Percentiles rank a stretch among this genome's conserved stretches.
These are phyloP conservation scores for Felis catus DNA, from an alignment of 2,113 vertebrate species.

Conservation along the genomic window DNA sequence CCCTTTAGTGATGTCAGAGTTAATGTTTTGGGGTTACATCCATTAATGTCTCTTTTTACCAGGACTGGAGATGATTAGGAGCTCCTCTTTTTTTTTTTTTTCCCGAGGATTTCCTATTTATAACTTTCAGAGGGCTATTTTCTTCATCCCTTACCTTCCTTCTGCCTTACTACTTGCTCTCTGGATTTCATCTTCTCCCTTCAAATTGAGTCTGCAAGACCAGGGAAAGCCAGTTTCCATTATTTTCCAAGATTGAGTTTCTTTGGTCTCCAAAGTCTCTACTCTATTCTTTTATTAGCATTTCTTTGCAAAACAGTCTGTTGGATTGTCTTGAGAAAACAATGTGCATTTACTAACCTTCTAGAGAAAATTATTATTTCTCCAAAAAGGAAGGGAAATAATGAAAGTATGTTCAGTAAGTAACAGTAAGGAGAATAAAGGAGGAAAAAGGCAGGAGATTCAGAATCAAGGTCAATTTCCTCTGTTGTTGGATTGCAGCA, in stretches of 20 bases:
- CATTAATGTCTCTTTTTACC: background rate
- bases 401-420: conserved; percentile 67
- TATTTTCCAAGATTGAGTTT: conserved; percentile 61
- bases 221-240: conserved; percentile 41
- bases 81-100: background rate
- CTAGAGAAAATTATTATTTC: conserved; percentile 68
- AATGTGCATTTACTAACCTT: conserved; percentile 65
- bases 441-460: conserved; percentile 42
- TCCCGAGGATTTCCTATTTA: background rate
- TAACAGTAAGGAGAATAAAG: conserved; percentile 59
- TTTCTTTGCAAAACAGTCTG: conserved; percentile 63
- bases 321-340: conserved; percentile 74
- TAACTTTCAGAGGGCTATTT: background rate
- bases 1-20: background rate
- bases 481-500: conserved; percentile 63
- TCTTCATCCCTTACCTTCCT: background rate
- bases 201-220: conserved; percentile 13
- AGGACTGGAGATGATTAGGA: background rate
- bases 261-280: conserved; percentile 58
- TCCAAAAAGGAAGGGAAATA: conserved; percentile 63
- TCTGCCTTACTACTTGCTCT: conserved; percentile 34
- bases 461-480: conserved; percentile 76
- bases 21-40: background rate
- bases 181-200: background rate
- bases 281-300: conserved; percentile 64